Conservation (phyloP, 2,113 vertebrate genomes). For the Aleadryas rufinucha region DNA sequence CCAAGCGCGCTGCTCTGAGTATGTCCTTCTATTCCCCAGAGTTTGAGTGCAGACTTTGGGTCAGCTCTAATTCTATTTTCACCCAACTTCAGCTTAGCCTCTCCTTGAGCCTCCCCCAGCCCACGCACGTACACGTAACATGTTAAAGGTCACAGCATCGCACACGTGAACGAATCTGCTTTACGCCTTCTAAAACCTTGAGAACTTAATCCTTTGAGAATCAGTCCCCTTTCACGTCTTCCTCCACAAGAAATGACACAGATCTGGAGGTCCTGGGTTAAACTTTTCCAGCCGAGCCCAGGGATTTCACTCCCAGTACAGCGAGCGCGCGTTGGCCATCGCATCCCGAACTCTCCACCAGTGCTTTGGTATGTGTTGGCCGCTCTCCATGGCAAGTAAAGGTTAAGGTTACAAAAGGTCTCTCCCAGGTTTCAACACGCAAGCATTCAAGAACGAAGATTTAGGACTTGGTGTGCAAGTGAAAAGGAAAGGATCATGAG, state of each 20-base stretch:
- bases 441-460: not conserved
- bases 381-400: not conserved
- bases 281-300: not conserved
- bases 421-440: not conserved
- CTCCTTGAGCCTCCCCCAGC: not conserved
- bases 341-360: not conserved
- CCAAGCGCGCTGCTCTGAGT: rapidly evolving
- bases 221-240: not conserved
- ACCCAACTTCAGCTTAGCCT: not conserved
- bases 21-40: not conserved
- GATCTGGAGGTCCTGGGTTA: not conserved
- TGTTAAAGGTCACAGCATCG: not conserved
- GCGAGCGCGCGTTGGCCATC: rapidly evolving
- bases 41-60: not conserved
- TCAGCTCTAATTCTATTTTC: not conserved
- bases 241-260: not conserved
- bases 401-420: not conserved
- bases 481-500: not conserved
- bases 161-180: rapidly evolving
- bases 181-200: not conserved
- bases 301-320: not conserved
- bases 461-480: not conserved
- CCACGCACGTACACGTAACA: rapidly evolving
- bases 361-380: not conserved
- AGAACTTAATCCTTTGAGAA: not conserved